Conservation (phyloP, 2,888 invertebrate genomes). For the Oscheius sp. region DNA sequence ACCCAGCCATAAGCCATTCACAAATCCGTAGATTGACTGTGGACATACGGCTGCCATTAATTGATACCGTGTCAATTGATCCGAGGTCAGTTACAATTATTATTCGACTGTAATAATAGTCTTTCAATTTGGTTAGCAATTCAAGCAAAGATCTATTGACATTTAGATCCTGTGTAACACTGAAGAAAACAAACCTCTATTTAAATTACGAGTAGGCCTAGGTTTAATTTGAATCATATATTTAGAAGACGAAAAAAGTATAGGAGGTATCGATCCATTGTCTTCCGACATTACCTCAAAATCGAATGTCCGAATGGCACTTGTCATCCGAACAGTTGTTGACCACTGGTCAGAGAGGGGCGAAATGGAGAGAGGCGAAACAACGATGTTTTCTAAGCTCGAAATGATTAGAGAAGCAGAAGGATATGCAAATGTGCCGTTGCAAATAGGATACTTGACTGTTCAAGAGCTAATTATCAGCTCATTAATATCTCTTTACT, state of each 20-base stretch:
- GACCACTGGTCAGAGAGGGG: constrained; percentile 5
- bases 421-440: not conserved
- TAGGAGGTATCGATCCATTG: not conserved
- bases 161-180: not conserved
- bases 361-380: not conserved
- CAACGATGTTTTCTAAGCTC: not conserved
- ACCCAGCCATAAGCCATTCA: constrained; percentile 18
- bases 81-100: not conserved
- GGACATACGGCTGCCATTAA: constrained; percentile 24
- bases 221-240: constrained; percentile 20
- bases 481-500: too few species aligned
- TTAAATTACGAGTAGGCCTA: constrained; percentile 16
- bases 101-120: not conserved
- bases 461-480: not conserved
- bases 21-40: constrained; percentile 25
- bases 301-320: not conserved
- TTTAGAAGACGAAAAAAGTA: constrained; percentile 21
- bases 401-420: not conserved
- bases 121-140: not conserved
- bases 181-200: not conserved
- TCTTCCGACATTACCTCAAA: not conserved
- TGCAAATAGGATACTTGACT: not conserved
- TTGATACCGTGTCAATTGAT: not conserved
- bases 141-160: not conserved
- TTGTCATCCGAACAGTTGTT: constrained; percentile 17